phyloP scores from a whole-genome alignment of 1,140 invertebrate genomes.

The Aphelenchoides avenae region DNA sequence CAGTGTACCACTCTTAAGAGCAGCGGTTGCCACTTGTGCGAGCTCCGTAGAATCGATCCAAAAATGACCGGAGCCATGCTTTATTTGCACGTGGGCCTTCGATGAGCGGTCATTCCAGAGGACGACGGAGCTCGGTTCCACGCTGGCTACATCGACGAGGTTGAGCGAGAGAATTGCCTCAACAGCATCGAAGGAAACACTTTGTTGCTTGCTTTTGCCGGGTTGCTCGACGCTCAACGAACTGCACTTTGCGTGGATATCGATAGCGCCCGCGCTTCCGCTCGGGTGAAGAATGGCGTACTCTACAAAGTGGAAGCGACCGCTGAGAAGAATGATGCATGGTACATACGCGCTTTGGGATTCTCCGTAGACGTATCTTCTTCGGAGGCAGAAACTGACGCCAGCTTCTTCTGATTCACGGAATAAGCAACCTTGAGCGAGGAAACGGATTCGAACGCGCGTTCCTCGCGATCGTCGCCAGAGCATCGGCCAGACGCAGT shows the following conservation, averaged over 20 bases:
- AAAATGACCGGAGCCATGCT: constrained; percentile 23
- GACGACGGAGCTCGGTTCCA: constrained; percentile 7
- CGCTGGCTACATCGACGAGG: constrained; percentile 3
- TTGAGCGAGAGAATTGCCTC: constrained; percentile 17
- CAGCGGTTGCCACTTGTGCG: too few species aligned
- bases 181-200: too few species aligned
- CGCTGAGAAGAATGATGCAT: too few species aligned
- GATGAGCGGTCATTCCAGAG: constrained; percentile 16
- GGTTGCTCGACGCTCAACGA: too few species aligned
- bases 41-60: constrained; percentile 15
- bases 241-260: background rate
- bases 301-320: constrained; percentile 16
- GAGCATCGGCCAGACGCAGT: constrained; percentile 23
- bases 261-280: background rate
- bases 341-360: background rate
- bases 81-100: background rate
- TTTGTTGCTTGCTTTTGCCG: too few species aligned
- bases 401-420: constrained; percentile 6
- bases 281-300: constrained; percentile 5
- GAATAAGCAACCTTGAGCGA: constrained; percentile 17
- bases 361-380: background rate
- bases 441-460: constrained; percentile 24
- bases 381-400: constrained; percentile 11
- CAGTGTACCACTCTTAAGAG: too few species aligned
- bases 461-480: constrained; percentile 16